These are phyloP conservation scores for Mycetomoellerius zeteki DNA, from an alignment of 1,140 invertebrate genomes.

Conservation along the genomic window DNA sequence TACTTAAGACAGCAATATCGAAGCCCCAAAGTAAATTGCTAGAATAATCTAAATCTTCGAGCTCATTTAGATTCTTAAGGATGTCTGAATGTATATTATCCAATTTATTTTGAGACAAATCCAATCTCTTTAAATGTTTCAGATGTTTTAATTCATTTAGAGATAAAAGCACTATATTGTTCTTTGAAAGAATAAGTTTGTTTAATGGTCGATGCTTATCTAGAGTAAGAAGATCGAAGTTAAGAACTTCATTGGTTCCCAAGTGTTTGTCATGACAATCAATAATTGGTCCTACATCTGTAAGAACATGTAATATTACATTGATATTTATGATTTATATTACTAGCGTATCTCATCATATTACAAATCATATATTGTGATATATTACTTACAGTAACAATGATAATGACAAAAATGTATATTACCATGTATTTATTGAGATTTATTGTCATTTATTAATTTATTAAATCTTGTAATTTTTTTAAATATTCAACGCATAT, in stretches of 20 bases:
- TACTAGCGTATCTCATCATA: not conserved
- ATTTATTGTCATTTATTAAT: not conserved
- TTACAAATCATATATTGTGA: not conserved
- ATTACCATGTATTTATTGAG: slow-evolving; percentile 4
- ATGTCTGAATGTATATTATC: slow-evolving; percentile 55
- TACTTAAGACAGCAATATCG: slow-evolving; percentile 52
- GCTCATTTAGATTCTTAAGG: slow-evolving; percentile 62
- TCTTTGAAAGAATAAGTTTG: slow-evolving; percentile 75
- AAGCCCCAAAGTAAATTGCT: slow-evolving; percentile 72
- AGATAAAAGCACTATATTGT: slow-evolving; percentile 67
- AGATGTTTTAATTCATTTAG: slow-evolving; percentile 63
- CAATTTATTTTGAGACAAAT: slow-evolving; percentile 77
- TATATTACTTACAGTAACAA: slow-evolving; percentile 1
- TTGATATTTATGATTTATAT: not conserved
- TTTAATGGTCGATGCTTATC: slow-evolving; percentile 44
- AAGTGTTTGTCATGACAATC: slow-evolving; percentile 70
- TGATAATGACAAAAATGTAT: not conserved
- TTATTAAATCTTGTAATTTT: slow-evolving; percentile 6
- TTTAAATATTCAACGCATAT: not conserved
- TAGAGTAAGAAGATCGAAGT: slow-evolving; percentile 67
- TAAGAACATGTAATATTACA: slow-evolving; percentile 23
- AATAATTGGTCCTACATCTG: slow-evolving; percentile 44
- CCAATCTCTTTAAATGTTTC: slow-evolving; percentile 69
- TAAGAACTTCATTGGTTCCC: slow-evolving; percentile 64
- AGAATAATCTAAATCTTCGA: slow-evolving; percentile 77